Percentiles rank a stretch among this genome's conserved stretches.
These are phyloP conservation scores for Eurytoma californica DNA, from an alignment of 2,888 invertebrate genomes.

Conservation along the genomic window DNA sequence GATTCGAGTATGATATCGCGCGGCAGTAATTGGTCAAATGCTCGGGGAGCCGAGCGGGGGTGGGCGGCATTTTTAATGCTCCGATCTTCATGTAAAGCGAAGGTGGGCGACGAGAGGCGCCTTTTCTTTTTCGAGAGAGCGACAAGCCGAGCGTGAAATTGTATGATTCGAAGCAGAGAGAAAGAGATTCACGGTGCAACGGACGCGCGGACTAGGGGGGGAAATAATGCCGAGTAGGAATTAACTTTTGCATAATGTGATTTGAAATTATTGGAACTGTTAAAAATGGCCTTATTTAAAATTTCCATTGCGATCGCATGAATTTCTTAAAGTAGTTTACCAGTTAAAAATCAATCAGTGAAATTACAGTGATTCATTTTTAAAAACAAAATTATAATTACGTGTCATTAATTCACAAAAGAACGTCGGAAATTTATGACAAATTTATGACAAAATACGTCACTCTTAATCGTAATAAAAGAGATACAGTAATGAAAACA, in stretches of 20 bases:
- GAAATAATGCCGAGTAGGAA: not conserved
- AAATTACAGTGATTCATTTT: too few species aligned
- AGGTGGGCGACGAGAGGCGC: slow-evolving; percentile 57
- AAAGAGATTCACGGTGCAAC: slow-evolving; percentile 36
- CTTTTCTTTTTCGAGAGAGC: slow-evolving; percentile 54
- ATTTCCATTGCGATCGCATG: too few species aligned
- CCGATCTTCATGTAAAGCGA: slow-evolving; percentile 75
- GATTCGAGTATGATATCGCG: slow-evolving; percentile 66
- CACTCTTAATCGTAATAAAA: too few species aligned
- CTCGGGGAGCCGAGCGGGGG: slow-evolving; percentile 64
- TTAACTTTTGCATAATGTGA: too few species aligned
- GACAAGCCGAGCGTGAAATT: slow-evolving; percentile 75
- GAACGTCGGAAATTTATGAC: too few species aligned
- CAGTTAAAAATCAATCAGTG: too few species aligned
- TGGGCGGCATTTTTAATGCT: slow-evolving; percentile 74
- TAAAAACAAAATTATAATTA: too few species aligned
- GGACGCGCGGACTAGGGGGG: not conserved
- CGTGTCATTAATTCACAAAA: too few species aligned
- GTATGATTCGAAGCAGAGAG: slow-evolving; percentile 71
- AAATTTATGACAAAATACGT: too few species aligned
- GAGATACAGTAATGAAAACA: too few species aligned
- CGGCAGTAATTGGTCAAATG: slow-evolving; percentile 67
- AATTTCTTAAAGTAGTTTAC: too few species aligned
- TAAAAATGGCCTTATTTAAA: too few species aligned
- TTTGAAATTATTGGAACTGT: not conserved